Conservation (phyloP, 2,797 vertebrate species). For the Lerista edwardsae region DNA sequence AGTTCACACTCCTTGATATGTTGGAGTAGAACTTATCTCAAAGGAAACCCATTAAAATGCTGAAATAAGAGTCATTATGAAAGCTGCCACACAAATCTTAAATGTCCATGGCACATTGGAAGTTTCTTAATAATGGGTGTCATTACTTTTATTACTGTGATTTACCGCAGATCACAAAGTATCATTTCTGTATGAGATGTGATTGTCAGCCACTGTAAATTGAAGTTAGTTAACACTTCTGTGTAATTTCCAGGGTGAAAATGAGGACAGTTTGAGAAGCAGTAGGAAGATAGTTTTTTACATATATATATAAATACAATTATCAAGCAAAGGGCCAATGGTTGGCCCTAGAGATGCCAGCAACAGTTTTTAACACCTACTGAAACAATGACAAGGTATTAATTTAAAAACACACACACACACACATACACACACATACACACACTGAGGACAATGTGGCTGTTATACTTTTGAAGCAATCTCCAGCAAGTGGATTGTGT, state of each 20-base stretch:
- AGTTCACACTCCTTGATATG: constrained; percentile 62
- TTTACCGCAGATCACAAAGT: constrained; percentile 85
- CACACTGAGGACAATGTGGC: constrained; percentile 83
- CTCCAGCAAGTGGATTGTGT: constrained; percentile 72
- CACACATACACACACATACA: no score
- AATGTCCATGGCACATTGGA: constrained; percentile 76
- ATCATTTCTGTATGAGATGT: constrained; percentile 81
- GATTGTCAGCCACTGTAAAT: constrained; percentile 84
- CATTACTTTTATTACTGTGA: constrained; percentile 81
- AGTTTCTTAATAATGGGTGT: constrained; percentile 82
- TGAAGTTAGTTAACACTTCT: constrained; percentile 92
- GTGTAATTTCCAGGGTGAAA: constrained; percentile 89
- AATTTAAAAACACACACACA: constrained; percentile 85
- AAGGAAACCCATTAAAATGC: constrained; percentile 82
- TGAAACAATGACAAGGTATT: constrained; percentile 91
- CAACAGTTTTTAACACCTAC: constrained; percentile 84
- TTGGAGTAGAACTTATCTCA: constrained; percentile 74
- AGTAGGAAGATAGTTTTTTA: constrained; percentile 81
- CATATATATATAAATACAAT: constrained; percentile 86
- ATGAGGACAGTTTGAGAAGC: constrained; percentile 85
- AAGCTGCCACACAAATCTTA: constrained; percentile 76
- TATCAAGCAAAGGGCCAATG: constrained; percentile 85
- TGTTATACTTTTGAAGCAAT: constrained; percentile 82
- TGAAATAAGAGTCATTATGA: constrained; percentile 76
- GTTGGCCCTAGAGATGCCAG: constrained; percentile 81